phyloP scores from a whole-genome alignment of 2,888 invertebrate species.

The Chouioia cunea region DNA sequence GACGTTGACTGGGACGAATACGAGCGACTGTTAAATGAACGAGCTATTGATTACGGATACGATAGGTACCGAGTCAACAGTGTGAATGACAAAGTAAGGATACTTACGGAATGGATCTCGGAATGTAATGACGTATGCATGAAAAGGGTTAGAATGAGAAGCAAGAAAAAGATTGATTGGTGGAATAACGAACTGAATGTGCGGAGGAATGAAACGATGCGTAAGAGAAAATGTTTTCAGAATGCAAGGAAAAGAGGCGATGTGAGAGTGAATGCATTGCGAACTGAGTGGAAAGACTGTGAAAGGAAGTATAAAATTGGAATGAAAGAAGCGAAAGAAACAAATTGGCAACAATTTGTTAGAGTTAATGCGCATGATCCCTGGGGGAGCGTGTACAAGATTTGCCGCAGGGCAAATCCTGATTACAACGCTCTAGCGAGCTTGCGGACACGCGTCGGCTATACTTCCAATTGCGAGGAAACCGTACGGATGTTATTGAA shows the following conservation, averaged over 20 bases:
- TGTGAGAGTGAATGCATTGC: no score
- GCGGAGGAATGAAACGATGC: not conserved
- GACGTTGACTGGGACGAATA: not conserved
- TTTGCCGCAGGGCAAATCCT: no score
- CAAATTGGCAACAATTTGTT: slow-evolving; percentile 16
- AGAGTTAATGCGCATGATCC: no score
- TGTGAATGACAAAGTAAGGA: slow-evolving; percentile 6
- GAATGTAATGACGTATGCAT: no score
- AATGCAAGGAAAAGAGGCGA: slow-evolving; percentile 1
- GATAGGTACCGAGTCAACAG: not conserved
- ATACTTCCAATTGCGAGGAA: not conserved
- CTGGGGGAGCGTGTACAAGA: no score
- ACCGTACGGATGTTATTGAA: not conserved
- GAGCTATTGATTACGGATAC: slow-evolving; percentile 69
- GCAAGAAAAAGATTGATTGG: slow-evolving; percentile 2
- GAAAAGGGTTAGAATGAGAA: slow-evolving; percentile 6
- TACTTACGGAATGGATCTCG: slow-evolving; percentile 15
- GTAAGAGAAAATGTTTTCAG: not conserved
- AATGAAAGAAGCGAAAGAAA: not conserved
- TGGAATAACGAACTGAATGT: not conserved
- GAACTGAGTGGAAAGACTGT: no score
- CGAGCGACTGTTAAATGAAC: slow-evolving; percentile 73
- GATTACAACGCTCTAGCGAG: no score
- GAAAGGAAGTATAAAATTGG: slow-evolving; percentile 4
- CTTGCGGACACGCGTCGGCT: not conserved